phyloP scores from a whole-genome alignment of 2,888 invertebrate species.

The Drosophila phalerata region DNA sequence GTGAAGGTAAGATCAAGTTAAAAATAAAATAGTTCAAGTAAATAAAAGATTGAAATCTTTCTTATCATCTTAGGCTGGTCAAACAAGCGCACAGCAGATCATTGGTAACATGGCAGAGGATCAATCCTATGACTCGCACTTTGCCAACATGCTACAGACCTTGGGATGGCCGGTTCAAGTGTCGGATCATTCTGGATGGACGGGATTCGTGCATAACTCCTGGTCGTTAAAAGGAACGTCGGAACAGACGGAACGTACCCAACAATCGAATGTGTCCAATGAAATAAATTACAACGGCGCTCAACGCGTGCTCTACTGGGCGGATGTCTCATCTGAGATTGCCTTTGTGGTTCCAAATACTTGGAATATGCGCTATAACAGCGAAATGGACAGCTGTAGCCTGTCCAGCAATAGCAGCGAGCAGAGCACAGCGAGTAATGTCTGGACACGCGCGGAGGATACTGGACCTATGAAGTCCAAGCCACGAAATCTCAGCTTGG shows the following conservation, averaged over 20 bases:
- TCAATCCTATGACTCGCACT: constrained; percentile 86
- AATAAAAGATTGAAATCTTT: too few species aligned
- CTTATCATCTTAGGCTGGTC: constrained; percentile 88
- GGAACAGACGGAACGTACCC: constrained; percentile 84
- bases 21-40: too few species aligned
- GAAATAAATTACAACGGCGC: constrained; percentile 93
- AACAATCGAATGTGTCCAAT: constrained; percentile 20
- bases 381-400: constrained; percentile 73
- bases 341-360: constrained; percentile 96
- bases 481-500: constrained; percentile 90
- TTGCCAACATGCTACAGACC: constrained; percentile 88
- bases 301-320: constrained; percentile 96
- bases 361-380: constrained; percentile 85
- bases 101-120: constrained; percentile 86
- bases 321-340: constrained; percentile 96
- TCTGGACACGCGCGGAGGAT: constrained; percentile 76
- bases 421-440: constrained; percentile 69
- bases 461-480: constrained; percentile 82
- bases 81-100: constrained; percentile 91
- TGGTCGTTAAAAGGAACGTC: constrained; percentile 88
- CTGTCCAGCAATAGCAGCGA: constrained; percentile 78
- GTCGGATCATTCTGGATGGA: constrained; percentile 96
- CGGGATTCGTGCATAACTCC: constrained; percentile 95
- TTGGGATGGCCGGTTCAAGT: constrained; percentile 96
- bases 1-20: constrained; percentile 87